A percentile compares a stretch with the other conserved stretches of the same genome.
Conservation (phyloP, 2,888 invertebrate genomes). For the Andrena praecox region DNA sequence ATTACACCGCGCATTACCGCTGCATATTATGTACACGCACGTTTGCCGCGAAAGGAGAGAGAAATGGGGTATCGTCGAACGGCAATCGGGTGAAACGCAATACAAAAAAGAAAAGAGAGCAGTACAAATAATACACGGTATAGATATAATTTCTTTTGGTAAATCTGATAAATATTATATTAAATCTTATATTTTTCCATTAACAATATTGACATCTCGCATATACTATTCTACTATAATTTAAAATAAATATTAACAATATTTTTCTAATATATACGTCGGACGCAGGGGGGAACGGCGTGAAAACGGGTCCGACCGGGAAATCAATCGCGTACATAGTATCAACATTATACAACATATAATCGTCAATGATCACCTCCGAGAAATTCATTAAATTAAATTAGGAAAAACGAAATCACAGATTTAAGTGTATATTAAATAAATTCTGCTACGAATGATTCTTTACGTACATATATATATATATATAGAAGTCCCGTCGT, state of each 20-base stretch:
- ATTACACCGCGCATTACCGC: slow-evolving; percentile 42
- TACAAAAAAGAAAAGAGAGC: slow-evolving; percentile 42
- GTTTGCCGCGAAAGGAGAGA: slow-evolving; percentile 19
- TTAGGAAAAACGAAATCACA: slow-evolving; percentile 66
- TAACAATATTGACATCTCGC: slow-evolving; percentile 62
- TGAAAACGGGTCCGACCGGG: slow-evolving; percentile 36
- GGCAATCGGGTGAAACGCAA: slow-evolving; percentile 33
- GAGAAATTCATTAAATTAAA: slow-evolving; percentile 50
- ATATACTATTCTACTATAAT: slow-evolving; percentile 45
- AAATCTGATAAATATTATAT: slow-evolving; percentile 49
- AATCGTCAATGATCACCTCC: slow-evolving; percentile 34
- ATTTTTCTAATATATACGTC: slow-evolving; percentile 42
- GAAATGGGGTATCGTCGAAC: slow-evolving; percentile 15
- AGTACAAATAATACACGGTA: slow-evolving; percentile 35
- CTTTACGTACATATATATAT: slow-evolving; percentile 28
- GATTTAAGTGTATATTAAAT: slow-evolving; percentile 45
- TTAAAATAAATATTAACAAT: slow-evolving; percentile 63
- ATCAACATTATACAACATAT: slow-evolving; percentile 39
- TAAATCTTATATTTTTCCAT: slow-evolving; percentile 64
- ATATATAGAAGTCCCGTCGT: not conserved
- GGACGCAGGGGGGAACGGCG: slow-evolving; percentile 29
- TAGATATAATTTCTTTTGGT: slow-evolving; percentile 38
- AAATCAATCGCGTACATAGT: slow-evolving; percentile 50
- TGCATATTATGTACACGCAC: slow-evolving; percentile 46
- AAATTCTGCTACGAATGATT: slow-evolving; percentile 15